Evolutionary conservation across 2,888 invertebrate genomes (phyloP).

Genomic region (Erannis defoliaria): DNA sequence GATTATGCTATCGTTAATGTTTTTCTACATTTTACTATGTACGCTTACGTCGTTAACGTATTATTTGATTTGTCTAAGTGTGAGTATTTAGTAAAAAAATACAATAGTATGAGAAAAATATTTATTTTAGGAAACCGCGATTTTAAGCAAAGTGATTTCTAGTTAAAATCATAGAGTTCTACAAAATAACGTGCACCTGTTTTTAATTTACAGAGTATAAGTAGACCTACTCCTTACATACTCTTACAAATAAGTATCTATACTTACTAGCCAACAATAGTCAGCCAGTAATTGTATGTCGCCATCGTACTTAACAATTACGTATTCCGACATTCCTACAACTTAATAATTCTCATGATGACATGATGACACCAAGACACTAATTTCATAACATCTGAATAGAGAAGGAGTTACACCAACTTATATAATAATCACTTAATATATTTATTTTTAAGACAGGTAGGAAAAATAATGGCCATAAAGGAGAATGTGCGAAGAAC

Average conservation of each 20-base stretch:
- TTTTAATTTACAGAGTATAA: too few species aligned
- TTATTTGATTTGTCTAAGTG: too few species aligned
- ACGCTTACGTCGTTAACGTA: too few species aligned
- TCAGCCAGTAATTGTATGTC: conserved; percentile 7
- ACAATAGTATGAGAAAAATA: too few species aligned
- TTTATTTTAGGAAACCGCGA: too few species aligned
- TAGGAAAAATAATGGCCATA: not conserved
- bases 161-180: too few species aligned
- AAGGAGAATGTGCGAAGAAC: not conserved
- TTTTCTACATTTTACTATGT: too few species aligned
- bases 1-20: too few species aligned
- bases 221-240: not conserved
- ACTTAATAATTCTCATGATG: conserved; percentile 23
- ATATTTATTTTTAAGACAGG: conserved; percentile 4
- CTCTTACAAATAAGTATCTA: not conserved
- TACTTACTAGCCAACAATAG: conserved; percentile 20
- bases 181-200: too few species aligned
- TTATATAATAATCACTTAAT: conserved; percentile 7
- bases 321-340: conserved; percentile 7
- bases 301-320: conserved; percentile 18
- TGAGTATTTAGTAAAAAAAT: too few species aligned
- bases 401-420: conserved; percentile 16
- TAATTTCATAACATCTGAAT: conserved; percentile 18
- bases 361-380: conserved; percentile 29
- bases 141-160: too few species aligned